Conservation (phyloP, 2,888 invertebrate species). For the Ethmia dodecea region DNA sequence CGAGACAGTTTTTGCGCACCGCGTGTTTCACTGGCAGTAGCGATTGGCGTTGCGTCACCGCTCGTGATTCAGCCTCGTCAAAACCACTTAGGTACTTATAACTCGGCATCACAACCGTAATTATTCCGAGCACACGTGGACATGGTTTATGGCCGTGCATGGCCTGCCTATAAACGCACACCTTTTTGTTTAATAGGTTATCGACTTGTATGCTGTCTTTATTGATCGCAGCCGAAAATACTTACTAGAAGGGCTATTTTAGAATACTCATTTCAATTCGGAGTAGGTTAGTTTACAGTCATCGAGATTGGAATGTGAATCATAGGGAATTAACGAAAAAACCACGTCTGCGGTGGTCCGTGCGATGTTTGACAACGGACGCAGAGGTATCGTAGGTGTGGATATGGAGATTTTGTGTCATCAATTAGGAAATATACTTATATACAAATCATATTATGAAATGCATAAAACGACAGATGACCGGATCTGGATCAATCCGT, state of each 20-base stretch:
- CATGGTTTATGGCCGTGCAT: conserved; percentile 56
- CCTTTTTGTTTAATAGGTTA: conserved; percentile 66
- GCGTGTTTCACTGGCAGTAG: conserved; percentile 29
- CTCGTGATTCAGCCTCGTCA: conserved; percentile 56
- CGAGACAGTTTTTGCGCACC: conserved; percentile 19
- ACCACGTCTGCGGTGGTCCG: conserved; percentile 1
- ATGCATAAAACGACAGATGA: too few species aligned
- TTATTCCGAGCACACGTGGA: conserved; percentile 72
- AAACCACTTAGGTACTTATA: conserved; percentile 40
- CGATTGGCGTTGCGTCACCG: conserved; percentile 36
- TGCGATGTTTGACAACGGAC: too few species aligned
- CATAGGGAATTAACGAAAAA: neutral
- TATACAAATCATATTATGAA: too few species aligned
- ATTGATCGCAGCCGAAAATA: conserved; percentile 47
- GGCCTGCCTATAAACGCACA: conserved; percentile 53
- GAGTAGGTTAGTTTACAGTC: too few species aligned
- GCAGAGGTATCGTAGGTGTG: too few species aligned
- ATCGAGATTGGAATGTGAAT: too few species aligned
- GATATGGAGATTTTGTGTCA: too few species aligned
- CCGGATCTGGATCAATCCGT: too few species aligned
- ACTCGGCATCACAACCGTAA: conserved; percentile 39
- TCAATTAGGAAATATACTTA: too few species aligned
- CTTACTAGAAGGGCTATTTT: conserved; percentile 13
- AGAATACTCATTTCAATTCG: too few species aligned
- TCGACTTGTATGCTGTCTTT: conserved; percentile 52